These are phyloP conservation scores for Gryllus longicercus DNA, from an alignment of 2,888 invertebrate species.

Conservation along the genomic window DNA sequence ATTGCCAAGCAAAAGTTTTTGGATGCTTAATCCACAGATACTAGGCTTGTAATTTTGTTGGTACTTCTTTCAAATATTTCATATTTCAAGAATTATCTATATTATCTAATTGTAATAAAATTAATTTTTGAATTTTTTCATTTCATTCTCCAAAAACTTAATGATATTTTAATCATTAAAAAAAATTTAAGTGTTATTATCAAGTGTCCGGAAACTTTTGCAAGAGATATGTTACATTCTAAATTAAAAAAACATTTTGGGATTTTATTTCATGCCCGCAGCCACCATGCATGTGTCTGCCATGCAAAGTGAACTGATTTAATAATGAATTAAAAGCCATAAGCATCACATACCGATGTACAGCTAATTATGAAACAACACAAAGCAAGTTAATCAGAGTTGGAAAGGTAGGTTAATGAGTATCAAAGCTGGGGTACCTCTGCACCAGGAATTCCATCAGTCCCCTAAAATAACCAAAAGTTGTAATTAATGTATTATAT, in stretches of 20 bases:
- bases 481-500: constrained; percentile 32
- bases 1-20: neutral
- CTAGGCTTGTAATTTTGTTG: too few species aligned
- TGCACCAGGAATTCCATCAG: constrained; percentile 88
- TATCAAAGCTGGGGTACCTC: constrained; percentile 59
- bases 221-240: too few species aligned
- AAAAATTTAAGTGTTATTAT: too few species aligned
- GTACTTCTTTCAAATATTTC: too few species aligned
- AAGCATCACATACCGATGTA: constrained; percentile 23
- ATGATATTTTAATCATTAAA: too few species aligned
- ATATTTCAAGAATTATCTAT: too few species aligned
- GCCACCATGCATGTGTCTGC: constrained; percentile 22
- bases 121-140: too few species aligned
- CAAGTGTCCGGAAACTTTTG: too few species aligned
- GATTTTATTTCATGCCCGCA: constrained; percentile 25
- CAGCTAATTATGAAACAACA: constrained; percentile 24
- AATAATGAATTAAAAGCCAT: constrained; percentile 24
- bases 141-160: too few species aligned
- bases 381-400: constrained; percentile 29
- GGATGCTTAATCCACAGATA: neutral
- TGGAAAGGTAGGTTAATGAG: constrained; percentile 28
- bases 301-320: neutral
- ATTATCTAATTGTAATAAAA: too few species aligned
- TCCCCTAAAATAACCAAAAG: constrained; percentile 65
- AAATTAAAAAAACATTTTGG: neutral